phyloP scores from a whole-genome alignment of 2,888 invertebrate species.

The Athripsodes cinereus region DNA sequence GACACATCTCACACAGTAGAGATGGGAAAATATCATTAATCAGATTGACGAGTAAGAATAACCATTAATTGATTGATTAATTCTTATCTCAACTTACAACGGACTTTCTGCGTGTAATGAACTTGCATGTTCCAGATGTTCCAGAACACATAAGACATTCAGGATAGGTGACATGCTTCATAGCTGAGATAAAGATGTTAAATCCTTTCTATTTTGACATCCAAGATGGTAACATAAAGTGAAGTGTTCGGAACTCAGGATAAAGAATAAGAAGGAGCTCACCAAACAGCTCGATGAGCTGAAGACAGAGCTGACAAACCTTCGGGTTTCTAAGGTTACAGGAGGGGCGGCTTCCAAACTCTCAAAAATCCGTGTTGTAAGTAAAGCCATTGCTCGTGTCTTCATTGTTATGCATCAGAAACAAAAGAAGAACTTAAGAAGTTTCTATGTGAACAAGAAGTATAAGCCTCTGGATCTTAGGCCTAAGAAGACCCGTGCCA shows the following conservation, averaged over 20 bases:
- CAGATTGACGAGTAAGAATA: no score
- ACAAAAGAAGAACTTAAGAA: slow-evolving; percentile 94
- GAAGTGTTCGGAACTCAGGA: slow-evolving; percentile 92
- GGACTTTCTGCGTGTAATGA: no score
- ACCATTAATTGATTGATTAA: no score
- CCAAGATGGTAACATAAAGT: slow-evolving; percentile 62
- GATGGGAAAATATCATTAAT: no score
- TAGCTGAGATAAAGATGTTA: neutral
- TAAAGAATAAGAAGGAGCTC: slow-evolving; percentile 96
- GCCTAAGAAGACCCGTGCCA: slow-evolving; percentile 94
- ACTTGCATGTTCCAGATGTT: no score
- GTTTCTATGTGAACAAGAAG: slow-evolving; percentile 92
- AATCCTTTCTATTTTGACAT: neutral
- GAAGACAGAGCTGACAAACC: slow-evolving; percentile 90
- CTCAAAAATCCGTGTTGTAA: slow-evolving; percentile 95
- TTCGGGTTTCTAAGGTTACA: slow-evolving; percentile 96
- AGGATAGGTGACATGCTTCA: no score
- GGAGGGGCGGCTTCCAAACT: slow-evolving; percentile 98
- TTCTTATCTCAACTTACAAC: no score
- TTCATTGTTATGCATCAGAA: slow-evolving; percentile 99
- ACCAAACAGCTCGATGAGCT: slow-evolving; percentile 95
- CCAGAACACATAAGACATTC: neutral
- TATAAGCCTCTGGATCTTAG: slow-evolving; percentile 96
- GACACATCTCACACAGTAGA: no score
- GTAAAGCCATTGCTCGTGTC: slow-evolving; percentile 97